A percentile compares a stretch with the other conserved stretches of the same genome.
These are phyloP conservation scores for Chaunax sp. DNA, from an alignment of 2,797 vertebrate genomes.

Conservation along the genomic window DNA sequence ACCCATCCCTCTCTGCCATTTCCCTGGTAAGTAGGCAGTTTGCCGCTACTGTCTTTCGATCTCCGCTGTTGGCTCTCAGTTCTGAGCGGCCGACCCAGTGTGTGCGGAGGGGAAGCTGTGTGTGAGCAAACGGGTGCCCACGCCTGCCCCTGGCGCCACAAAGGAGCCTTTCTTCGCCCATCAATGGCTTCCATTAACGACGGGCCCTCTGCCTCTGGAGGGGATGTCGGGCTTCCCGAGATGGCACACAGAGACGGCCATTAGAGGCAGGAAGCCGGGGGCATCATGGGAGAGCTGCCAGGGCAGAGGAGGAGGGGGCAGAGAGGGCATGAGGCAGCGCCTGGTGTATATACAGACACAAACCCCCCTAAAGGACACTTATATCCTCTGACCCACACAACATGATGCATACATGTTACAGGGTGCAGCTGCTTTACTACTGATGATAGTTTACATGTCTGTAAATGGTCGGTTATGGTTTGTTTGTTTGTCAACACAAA, in stretches of 20 bases:
- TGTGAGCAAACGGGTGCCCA: conserved; percentile 85
- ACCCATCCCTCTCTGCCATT: conserved; percentile 74
- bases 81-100: conserved; percentile 78
- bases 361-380: conserved; percentile 61
- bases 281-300: conserved; percentile 77
- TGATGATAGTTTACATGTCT: no score
- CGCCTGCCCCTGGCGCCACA: conserved; percentile 81
- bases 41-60: conserved; percentile 82
- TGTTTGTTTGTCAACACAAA: no score
- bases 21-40: conserved; percentile 78
- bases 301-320: conserved; percentile 44
- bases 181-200: conserved; percentile 86
- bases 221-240: conserved; percentile 84
- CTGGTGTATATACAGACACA: conserved; percentile 48
- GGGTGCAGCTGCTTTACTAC: no score
- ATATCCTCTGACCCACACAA: conserved; percentile 41
- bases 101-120: conserved; percentile 80
- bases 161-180: conserved; percentile 82
- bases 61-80: conserved; percentile 85
- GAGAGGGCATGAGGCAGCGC: conserved; percentile 67
- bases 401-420: conserved; percentile 10
- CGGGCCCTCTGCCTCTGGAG: conserved; percentile 78
- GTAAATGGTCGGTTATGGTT: no score
- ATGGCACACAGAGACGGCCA: conserved; percentile 84
- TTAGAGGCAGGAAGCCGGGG: conserved; percentile 85